Base-by-base conservation (phyloP, 2,113 vertebrate genomes). In the Opisthocomus hoazin region DNA sequence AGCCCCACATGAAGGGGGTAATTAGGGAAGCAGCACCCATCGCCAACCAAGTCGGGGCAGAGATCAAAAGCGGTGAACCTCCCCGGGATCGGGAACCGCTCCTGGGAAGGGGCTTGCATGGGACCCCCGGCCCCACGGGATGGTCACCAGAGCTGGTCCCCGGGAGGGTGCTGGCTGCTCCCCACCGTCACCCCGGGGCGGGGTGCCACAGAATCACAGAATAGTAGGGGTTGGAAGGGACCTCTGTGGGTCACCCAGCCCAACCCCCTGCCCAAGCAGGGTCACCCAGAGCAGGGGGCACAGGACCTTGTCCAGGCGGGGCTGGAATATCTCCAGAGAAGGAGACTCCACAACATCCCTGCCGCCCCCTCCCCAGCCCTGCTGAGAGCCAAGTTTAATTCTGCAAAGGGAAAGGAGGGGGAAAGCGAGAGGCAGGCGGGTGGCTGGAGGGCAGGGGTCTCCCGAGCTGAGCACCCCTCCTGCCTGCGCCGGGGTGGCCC, bases 1-100 rank as follows among this genome's bases (percentile, higher is more conserved):
- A 54, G 90, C 92, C 75, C 92, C 89, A 81, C 88, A 68, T 77
- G 61, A 92, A 94, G 85, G 69, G 76, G 73, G 34, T 95, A 95
- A 96, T 95, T 94, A 95, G 71, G 80, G 83, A 90, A 93, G 64
- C 76, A 60, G 94, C 73, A 27, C 71, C 84, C 90, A 83, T 57
- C 9, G 0, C 71, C 23, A 85, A 66, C 90, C 60, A 54, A 70
- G 88, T n/a, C 88, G 75, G 68, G 68, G 76, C 85, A 90, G 68
- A 93, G 93, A 96, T 94, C 92, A 97, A 94, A 95, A 91, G 91
- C 4, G n/a, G 30, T 41, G 22, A 80, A 53, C 36, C 71, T 77
- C 46, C 50, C 9, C 3, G 36, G 80, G 39, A 58, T 6, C 0
- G 0, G 39, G 73, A 94, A 57, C 46, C 1, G 3, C 74, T 78